Evolutionary conservation across 2,888 invertebrate genomes (phyloP).

Genomic region (Stegana nigrithorax): DNA sequence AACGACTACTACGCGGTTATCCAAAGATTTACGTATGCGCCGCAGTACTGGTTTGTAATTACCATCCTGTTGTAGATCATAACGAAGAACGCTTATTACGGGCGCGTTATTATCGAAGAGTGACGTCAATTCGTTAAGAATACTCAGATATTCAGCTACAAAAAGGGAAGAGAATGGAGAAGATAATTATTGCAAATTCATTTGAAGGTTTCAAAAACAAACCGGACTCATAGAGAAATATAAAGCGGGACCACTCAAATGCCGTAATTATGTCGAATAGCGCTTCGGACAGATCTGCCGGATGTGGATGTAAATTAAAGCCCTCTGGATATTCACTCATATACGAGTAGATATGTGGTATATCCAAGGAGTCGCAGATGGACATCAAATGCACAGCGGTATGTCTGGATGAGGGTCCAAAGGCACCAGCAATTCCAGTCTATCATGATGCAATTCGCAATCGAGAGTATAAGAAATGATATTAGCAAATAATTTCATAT

Average conservation of each 20-base stretch:
- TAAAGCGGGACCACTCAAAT: constrained; percentile 86
- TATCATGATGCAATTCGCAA: constrained; percentile 40
- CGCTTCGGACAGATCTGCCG: constrained; percentile 74
- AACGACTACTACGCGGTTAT: constrained; percentile 79
- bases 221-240: constrained; percentile 74
- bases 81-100: constrained; percentile 73
- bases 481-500: too few relatives aligned
- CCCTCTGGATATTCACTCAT: constrained; percentile 76
- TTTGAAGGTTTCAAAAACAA: background rate
- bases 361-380: constrained; percentile 83
- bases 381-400: constrained; percentile 83
- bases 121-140: constrained; percentile 79
- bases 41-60: constrained; percentile 77
- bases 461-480: background rate
- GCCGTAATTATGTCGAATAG: constrained; percentile 77
- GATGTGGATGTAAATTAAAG: constrained; percentile 80
- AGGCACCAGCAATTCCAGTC: constrained; percentile 82
- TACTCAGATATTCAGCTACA: constrained; percentile 73
- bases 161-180: background rate
- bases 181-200: too few relatives aligned
- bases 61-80: constrained; percentile 75
- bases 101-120: constrained; percentile 73
- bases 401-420: constrained; percentile 81
- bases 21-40: constrained; percentile 76
- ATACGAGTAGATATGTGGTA: constrained; percentile 85